Base-by-base conservation (phyloP, 1,140 invertebrate species). In the Oscheius sp. region DNA sequence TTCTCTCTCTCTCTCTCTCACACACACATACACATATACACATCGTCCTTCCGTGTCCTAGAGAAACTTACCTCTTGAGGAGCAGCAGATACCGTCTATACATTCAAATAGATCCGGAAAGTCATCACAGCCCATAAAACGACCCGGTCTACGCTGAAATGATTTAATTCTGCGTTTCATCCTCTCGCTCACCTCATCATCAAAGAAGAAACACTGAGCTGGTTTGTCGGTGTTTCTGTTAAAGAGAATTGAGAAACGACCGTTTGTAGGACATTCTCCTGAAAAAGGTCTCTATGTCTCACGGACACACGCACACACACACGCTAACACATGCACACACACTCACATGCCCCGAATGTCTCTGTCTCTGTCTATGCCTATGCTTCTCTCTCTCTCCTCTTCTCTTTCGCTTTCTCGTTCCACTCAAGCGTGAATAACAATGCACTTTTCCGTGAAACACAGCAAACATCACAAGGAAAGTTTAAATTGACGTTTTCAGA, bases 61-160 rank as follows among this genome's bases (percentile, higher is more conserved):
- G 58, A 64, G 36, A 28, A 29, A 69, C 59, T 69, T 52, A 66
- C 74, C 74, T 72, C 74, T 26, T n/a, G 78, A 78, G 10, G 78
- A 79, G 64, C 78, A 79, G 42, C 78, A 79, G 20, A 79, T 59
- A 36, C 78, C 79, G 45, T 68, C 73, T 18, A 79, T 73, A 46
- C 78, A 79, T 55, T 79, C 78, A 61, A 76, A 79, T 2, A 79
- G 45, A 45, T 79, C 78, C 15, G 78, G 78, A 49, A 59, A 78
- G 45, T 79, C 78, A 29, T 79, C 78, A 59, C 78, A 79, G 15
- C 78, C 78, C 13, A 79, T 69, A 55, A 79, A 79, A n/a, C 67
- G 75, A 13, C 58, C 64, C 1, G 77, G 65, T 15, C 74, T 63
- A 49, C 75, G 71, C 42, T 77, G 73, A 31, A 58, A 58, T 1